phyloP scores from a whole-genome alignment of 1,140 invertebrate genomes.

The Monochamus saltuarius region DNA sequence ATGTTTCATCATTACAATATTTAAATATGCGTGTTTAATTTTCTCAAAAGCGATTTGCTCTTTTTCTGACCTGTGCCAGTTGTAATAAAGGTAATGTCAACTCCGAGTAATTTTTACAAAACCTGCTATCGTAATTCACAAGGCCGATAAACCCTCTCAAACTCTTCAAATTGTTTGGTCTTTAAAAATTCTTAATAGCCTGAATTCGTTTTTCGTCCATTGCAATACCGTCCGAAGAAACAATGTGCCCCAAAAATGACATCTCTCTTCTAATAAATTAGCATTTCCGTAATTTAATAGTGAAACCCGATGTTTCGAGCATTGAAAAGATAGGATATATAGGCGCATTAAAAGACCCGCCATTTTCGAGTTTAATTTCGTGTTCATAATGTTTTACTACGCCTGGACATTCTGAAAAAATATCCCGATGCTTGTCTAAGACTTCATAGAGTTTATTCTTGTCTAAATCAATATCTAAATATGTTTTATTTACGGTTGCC shows the following conservation, averaged over 20 bases:
- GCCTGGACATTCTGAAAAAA: conserved; percentile 2
- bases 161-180: background rate
- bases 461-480: background rate
- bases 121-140: conserved; percentile 2
- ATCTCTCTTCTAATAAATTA: conserved; percentile 1
- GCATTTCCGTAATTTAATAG: background rate
- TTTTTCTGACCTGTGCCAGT: background rate
- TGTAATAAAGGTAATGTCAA: background rate
- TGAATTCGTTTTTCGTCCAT: conserved; percentile 1
- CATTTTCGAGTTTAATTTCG: background rate
- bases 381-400: background rate
- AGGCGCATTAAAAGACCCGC: background rate
- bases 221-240: background rate
- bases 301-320: background rate
- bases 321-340: background rate
- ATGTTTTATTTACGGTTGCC: background rate
- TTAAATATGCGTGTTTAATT: conserved; percentile 2
- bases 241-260: conserved; percentile 5
- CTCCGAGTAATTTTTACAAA: conserved; percentile 5
- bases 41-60: background rate
- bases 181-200: conserved; percentile 3
- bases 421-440: background rate
- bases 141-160: background rate
- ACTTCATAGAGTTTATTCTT: background rate
- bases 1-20: background rate